These are phyloP conservation scores for Lacanobia oleracea DNA, from an alignment of 2,888 invertebrate genomes.

Conservation along the genomic window DNA sequence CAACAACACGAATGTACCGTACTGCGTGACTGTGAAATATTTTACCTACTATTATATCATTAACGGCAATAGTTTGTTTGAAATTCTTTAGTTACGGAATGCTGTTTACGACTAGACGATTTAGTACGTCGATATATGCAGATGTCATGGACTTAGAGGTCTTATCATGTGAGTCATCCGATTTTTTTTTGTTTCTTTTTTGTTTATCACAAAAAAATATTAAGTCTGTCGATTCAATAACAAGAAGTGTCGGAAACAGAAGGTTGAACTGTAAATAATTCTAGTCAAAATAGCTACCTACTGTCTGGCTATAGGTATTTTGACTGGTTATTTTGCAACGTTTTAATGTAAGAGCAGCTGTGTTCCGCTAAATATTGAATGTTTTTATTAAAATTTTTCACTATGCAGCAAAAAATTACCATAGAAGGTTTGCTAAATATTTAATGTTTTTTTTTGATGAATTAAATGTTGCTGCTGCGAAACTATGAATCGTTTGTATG, in stretches of 20 bases:
- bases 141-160: slow-evolving; percentile 7
- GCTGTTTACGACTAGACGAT: slow-evolving; percentile 38
- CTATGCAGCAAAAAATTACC: slow-evolving; percentile 16
- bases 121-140: slow-evolving; percentile 33
- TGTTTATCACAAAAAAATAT: not conserved
- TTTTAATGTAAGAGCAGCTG: not conserved
- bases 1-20: slow-evolving; percentile 19
- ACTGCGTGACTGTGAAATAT: slow-evolving; percentile 59
- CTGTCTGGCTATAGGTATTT: not conserved
- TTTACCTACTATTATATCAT: slow-evolving; percentile 48
- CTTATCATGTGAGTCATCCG: slow-evolving; percentile 12
- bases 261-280: slow-evolving; percentile 33
- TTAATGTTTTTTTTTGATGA: not conserved
- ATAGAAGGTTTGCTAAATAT: slow-evolving; percentile 25
- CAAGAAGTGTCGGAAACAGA: slow-evolving; percentile 22
- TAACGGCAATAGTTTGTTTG: slow-evolving; percentile 52
- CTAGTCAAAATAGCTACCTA: slow-evolving; percentile 3
- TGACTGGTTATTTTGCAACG: slow-evolving; percentile 7
- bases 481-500: not conserved
- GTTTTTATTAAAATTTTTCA: slow-evolving; percentile 19
- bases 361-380: not conserved
- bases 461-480: not conserved
- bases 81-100: slow-evolving; percentile 54
- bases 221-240: slow-evolving; percentile 6
- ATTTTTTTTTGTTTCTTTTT: slow-evolving; percentile 3